Base-by-base conservation (phyloP, 2,797 vertebrate genomes). In the Enteromius anoplus region DNA sequence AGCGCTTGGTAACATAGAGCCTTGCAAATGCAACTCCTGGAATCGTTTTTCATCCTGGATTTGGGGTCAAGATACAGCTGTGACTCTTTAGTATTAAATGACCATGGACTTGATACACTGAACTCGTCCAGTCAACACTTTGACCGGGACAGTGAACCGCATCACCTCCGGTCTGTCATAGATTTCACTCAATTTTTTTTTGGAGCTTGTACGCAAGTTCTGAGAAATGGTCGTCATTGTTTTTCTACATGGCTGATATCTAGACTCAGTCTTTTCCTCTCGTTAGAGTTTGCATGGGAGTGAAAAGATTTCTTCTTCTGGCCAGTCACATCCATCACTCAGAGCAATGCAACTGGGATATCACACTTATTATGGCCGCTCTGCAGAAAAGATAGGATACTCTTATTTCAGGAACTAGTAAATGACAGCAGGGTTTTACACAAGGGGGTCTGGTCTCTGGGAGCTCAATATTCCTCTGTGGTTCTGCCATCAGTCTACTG, bases 371-470 rank as follows among this genome's bases (percentile, higher is more conserved):
- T 72, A 84, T 53, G 37, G 14, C 73, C 60, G 72, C 53, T 84
- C 58, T 53, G 58, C 71, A 45, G 60, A 82, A 42, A 34, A 42
- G 70, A 32, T 29, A 65, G 66, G 66, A 65, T 60, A 42, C 70
- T 82, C 78, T 88, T 87, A 75, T 88, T 86, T 84, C 66, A 86
- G 60, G 75, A 80, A 69, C 53, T 45, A 75, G 79, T 81, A 79
- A 86, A 85, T 81, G 81, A 85, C 87, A 75, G 83, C 65, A 62
- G 75, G 29, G 32, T 51, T 64, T 82, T 83, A 77, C 75, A 78
- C 75, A 65, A 77, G 70, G 51, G 62, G n/a, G 34, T 60, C 29
- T 68, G 55, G 55, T 82, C 73, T 85, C 82, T 40, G 65, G 80
- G 76, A 83, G 68, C 47, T 65, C 37, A 12, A 19, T 45, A 72